phyloP scores from a whole-genome alignment of 2,888 invertebrate genomes.

The Heteromurus nitidus region DNA sequence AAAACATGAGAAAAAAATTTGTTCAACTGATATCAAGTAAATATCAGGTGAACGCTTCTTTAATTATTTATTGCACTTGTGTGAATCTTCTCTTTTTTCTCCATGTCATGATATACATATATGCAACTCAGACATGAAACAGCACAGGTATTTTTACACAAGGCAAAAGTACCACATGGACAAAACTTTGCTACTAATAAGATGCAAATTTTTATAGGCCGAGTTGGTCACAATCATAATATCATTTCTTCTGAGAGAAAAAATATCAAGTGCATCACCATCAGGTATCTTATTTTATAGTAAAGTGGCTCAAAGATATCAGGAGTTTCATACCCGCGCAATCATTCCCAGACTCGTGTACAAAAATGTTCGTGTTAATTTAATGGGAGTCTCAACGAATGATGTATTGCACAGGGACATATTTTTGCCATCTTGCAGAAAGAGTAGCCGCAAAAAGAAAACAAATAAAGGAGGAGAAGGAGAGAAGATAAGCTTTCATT shows the following conservation, averaged over 20 bases:
- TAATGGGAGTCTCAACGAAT: slow-evolving; percentile 20
- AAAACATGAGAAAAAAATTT: not conserved
- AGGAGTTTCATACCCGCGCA: too few species aligned
- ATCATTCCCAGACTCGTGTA: not conserved
- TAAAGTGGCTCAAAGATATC: not conserved
- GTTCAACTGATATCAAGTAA: not conserved
- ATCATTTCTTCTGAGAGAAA: slow-evolving; percentile 35
- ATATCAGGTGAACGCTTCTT: slow-evolving; percentile 57
- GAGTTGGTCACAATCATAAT: slow-evolving; percentile 51
- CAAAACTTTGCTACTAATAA: slow-evolving; percentile 42
- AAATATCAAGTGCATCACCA: slow-evolving; percentile 31
- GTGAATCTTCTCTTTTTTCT: not conserved
- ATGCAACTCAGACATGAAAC: too few species aligned
- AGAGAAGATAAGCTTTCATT: too few species aligned
- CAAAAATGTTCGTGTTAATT: slow-evolving; percentile 42
- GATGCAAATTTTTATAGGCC: slow-evolving; percentile 65
- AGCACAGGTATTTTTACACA: too few species aligned
- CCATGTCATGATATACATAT: too few species aligned
- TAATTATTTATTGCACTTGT: slow-evolving; percentile 56
- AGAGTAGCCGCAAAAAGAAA: not conserved
- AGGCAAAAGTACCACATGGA: too few species aligned
- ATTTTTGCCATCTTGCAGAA: not conserved
- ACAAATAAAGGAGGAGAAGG: not conserved
- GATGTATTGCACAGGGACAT: slow-evolving; percentile 13
- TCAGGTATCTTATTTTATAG: not conserved